Evolutionary conservation across 2,797 vertebrate species (phyloP), one percentile per base, ranked within the genome.

Genomic region (Gymnothorax javanicus): DNA sequence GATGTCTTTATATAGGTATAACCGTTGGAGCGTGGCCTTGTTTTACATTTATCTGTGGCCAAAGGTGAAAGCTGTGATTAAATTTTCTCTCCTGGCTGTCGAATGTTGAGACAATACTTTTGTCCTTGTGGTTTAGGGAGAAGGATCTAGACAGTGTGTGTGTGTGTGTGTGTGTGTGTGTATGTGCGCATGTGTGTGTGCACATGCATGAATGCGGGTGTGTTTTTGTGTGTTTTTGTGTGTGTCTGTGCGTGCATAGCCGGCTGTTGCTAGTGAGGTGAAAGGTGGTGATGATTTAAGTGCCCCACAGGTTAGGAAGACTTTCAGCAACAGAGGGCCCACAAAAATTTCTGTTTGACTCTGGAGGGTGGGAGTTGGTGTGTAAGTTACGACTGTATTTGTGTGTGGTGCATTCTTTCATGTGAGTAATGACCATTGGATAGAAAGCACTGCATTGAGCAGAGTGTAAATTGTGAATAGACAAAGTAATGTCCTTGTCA

Each of bases 1-100:
- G 92, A 89, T 88, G 89, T 92, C 86, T 73, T 88, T 60, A 60
- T n/a, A 79, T 86, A 85, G 64, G 90, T 88, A 82, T 81, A 83
- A 77, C 82, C 83, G 84, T 58, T 89, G 85, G 7, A 69, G 54
- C 89, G 83, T 64, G 85, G 85, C 54, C 89, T 64, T 64, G 82
- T 89, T 90, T 43, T 67, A 87, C 82, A 88, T 84, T 88, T 87
- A 89, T 91, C 87, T 84, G 85, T 88, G 59, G 88, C 82, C 83
- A 67, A 87, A 87, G 77, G 87, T 75, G 84, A 67, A 11, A 83
- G 20, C 81, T 73, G 77, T 85, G 79, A 88, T 90, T 88, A 52
- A 87, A 87, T 87, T 87, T 83, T 15, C 50, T 69, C 71, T 0
- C 17, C 79, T 59, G 56, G n/a, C 23, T 81, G 56, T 84, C 58